Base-by-base conservation (phyloP, 2,888 invertebrate genomes). In the Diarsia mendica region DNA sequence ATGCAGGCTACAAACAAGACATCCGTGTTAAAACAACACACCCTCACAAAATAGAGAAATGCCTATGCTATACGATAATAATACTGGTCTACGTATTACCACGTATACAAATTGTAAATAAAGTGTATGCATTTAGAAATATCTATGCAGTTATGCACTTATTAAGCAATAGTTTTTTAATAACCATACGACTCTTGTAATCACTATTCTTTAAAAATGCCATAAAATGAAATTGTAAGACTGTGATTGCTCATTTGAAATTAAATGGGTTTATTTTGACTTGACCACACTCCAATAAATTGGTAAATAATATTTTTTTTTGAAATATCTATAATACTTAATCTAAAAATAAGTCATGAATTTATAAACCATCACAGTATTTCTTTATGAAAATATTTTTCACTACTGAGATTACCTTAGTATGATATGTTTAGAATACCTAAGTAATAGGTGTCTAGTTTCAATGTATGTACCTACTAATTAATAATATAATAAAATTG, bases 21-120 rank as follows among this genome's bases (percentile, higher is more conserved):
- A 64, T 49, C 80, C 81, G 55, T 20, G 13, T 49, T 20, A 55
- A 20, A 48, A 55, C 23, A 74, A 80, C 48, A 64, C n/a, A 15
- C 9, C 11, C 13, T 23, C 49, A 55, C 2, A 13, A 55, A 63
- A 49, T 53, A 23, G 5, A 51, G 39, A n/a, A 68, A 51, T 51
- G 51, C 6, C 23, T 44, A 0, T 44, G n/a, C 18, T 44, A 69
- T 28, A 28, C 2, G 18, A 18, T n/a, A 58, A 15, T 44, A 39
- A 63, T 11, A 61, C 3, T 8, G 15, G 8, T 58, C 39, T 39
- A 28, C 23, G 6, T 39, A 39, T 6, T 58, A 23, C 0, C 11
- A n/a, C 2, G 3, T 6, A 55, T 23, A 55, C 13, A 55, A 55
- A 23, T 55, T 13, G 13, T 23, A 23, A n/a, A 53, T 53, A n/a